phyloP scores from a whole-genome alignment of 2,797 vertebrate genomes.

The Phrynocephalus guinanensis region DNA sequence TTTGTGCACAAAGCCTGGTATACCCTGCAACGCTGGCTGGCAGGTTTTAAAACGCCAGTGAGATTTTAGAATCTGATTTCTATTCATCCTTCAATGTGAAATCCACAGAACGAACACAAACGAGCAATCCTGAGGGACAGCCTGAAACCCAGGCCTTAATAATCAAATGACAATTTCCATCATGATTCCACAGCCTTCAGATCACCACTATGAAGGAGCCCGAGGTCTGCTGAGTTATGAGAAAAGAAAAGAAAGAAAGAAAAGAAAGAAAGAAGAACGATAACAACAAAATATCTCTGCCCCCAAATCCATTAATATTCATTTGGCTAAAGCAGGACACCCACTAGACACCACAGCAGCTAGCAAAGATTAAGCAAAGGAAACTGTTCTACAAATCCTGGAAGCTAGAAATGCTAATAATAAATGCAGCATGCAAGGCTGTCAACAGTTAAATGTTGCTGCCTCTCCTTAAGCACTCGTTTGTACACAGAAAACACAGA shows the following conservation, averaged over 20 bases:
- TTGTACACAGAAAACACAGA: conserved; percentile 79
- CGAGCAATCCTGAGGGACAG: conserved; percentile 82
- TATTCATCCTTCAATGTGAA: conserved; percentile 83
- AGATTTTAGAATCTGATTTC: conserved; percentile 75
- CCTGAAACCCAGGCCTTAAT: conserved; percentile 85
- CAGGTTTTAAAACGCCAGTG: conserved; percentile 75
- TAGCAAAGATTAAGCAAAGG: conserved; percentile 80
- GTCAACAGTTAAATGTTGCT: conserved; percentile 84
- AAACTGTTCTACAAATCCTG: conserved; percentile 81
- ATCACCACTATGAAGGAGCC: conserved; percentile 78
- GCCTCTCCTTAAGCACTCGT: conserved; percentile 80
- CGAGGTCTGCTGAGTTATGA: conserved; percentile 78
- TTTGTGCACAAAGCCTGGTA: conserved; percentile 76
- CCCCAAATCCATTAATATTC: conserved; percentile 82
- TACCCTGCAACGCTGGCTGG: conserved; percentile 74
- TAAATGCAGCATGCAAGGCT: conserved; percentile 86
- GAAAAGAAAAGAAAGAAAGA: conserved; percentile 61
- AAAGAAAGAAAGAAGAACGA: conserved; percentile 56
- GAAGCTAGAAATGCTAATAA: conserved; percentile 83
- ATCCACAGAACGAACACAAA: conserved; percentile 81
- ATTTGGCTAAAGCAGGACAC: conserved; percentile 82
- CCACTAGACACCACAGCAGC: conserved; percentile 78
- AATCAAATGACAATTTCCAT: conserved; percentile 87
- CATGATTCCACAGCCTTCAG: conserved; percentile 78
- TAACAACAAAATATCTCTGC: conserved; percentile 73